phyloP scores from a whole-genome alignment of 2,113 vertebrate genomes.

The Mastomys coucha region DNA sequence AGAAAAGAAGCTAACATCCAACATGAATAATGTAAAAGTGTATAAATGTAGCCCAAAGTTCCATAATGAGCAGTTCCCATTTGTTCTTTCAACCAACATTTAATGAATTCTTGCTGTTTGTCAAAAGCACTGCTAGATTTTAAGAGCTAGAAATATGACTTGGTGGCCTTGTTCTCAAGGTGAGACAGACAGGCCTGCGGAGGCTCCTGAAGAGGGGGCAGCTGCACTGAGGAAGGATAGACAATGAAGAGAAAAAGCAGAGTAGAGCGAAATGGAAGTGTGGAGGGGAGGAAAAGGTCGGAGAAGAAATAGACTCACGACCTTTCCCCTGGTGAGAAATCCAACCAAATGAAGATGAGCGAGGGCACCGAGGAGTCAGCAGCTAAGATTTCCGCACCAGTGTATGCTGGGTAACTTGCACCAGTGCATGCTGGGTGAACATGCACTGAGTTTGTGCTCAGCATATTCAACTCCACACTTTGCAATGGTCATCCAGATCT shows the following conservation, averaged over 20 bases:
- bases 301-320: neutral
- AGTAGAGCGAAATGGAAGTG: neutral
- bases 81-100: slow-evolving; percentile 45
- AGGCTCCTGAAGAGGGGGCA: neutral
- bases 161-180: neutral
- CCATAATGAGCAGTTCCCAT: slow-evolving; percentile 7
- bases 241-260: neutral
- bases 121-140: neutral
- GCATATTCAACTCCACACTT: neutral
- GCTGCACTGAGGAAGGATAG: neutral
- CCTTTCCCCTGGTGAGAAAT: neutral
- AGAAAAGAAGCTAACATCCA: slow-evolving; percentile 57
- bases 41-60: slow-evolving; percentile 26
- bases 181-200: neutral
- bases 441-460: neutral
- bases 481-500: neutral
- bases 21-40: slow-evolving; percentile 63
- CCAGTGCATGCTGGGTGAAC: neutral
- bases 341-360: neutral
- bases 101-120: neutral
- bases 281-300: neutral
- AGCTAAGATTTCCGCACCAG: neutral
- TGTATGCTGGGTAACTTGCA: neutral
- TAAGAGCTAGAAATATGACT: neutral
- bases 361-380: neutral